Conservation (phyloP, 2,113 vertebrate species). For the Elephas maximus region DNA sequence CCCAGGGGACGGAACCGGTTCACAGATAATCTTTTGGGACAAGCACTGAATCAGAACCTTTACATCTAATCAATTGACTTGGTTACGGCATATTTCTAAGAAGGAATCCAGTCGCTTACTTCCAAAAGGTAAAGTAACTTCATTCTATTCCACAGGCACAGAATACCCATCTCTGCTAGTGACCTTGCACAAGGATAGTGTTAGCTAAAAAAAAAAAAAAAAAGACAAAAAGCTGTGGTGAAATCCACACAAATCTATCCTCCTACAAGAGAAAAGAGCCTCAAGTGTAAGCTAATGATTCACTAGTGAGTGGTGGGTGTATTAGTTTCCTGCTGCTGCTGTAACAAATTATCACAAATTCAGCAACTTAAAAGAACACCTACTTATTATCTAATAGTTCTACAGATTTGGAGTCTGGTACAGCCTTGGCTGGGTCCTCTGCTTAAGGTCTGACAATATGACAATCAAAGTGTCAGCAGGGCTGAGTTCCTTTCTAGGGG, state of each 20-base stretch:
- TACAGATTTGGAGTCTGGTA: accelerated
- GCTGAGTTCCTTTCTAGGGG: not conserved
- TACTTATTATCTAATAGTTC: accelerated
- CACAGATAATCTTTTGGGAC: not conserved
- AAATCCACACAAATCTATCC: too few relatives aligned
- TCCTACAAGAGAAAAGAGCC: not conserved
- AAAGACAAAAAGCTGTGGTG: not conserved
- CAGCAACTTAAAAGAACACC: accelerated
- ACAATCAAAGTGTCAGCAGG: accelerated
- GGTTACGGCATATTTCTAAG: not conserved
- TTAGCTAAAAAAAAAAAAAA: not conserved
- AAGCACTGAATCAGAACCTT: not conserved
- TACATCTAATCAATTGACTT: not conserved
- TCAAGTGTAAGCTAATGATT: accelerated
- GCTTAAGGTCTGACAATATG: not conserved
- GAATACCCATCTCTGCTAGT: too few relatives aligned
- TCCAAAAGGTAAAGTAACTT: not conserved
- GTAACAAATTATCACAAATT: accelerated
- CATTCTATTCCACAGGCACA: not conserved
- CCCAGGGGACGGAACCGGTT: not conserved
- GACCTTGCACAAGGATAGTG: accelerated
- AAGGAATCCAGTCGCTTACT: not conserved
- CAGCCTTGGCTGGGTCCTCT: accelerated
- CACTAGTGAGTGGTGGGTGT: accelerated
- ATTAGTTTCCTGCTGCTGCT: too few relatives aligned